Evolutionary conservation across 1,140 invertebrate genomes (phyloP).

Genomic region (Choristoneura fumiferana): DNA sequence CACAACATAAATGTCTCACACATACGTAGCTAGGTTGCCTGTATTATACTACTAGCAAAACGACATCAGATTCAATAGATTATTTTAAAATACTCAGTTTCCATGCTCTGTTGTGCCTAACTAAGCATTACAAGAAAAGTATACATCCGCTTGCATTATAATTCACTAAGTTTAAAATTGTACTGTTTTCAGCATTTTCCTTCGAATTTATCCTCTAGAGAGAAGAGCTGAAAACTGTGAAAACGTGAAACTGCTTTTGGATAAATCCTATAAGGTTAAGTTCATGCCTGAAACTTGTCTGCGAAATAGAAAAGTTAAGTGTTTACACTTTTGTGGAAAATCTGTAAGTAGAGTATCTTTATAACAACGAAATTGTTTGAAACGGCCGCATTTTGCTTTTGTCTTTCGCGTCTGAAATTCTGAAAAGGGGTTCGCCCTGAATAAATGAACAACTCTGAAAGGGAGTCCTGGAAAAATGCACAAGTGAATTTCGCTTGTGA

Average conservation of each 20-base stretch:
- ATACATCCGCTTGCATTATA: too few relatives aligned
- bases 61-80: too few relatives aligned
- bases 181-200: background rate
- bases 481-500: conserved; percentile 53
- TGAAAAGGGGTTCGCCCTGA: conserved; percentile 44
- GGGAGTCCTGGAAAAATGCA: conserved; percentile 49
- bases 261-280: background rate
- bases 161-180: background rate
- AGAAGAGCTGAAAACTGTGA: background rate
- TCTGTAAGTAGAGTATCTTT: background rate
- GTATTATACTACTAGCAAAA: too few relatives aligned
- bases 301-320: too few relatives aligned
- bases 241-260: background rate
- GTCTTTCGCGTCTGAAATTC: conserved; percentile 41
- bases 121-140: too few relatives aligned
- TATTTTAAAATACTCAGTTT: too few relatives aligned
- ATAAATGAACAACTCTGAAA: conserved; percentile 41
- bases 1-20: too few relatives aligned
- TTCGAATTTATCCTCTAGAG: background rate
- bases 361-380: background rate
- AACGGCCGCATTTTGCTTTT: conserved; percentile 33
- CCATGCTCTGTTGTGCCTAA: too few relatives aligned
- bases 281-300: background rate
- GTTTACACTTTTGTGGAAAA: background rate
- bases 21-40: too few relatives aligned